Percentiles rank a stretch among this genome's conserved stretches.
Conservation (phyloP, 64 coral and sea anemone species). For the Montipora capricornis region DNA sequence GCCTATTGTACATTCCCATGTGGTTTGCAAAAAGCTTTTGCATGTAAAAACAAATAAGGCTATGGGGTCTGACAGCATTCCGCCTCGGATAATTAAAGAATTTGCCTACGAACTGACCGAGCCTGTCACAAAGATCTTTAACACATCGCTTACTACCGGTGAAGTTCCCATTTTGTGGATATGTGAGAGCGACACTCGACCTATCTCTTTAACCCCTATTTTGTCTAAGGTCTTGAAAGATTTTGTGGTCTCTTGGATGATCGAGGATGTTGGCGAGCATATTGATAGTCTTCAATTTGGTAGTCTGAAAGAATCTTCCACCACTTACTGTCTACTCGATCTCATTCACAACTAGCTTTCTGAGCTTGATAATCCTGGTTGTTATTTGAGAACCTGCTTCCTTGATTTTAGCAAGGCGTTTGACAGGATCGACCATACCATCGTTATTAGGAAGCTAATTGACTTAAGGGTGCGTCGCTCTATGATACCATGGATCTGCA, state of each 20-base stretch:
- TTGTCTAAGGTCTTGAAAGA: constrained; percentile 18
- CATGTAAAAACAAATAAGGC: constrained; percentile 5
- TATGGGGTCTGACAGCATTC: constrained; percentile 23
- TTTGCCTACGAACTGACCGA: constrained; percentile 21
- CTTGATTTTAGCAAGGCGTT: constrained; percentile 53
- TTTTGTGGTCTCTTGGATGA: constrained; percentile 54
- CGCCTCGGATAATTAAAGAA: constrained; percentile 5
- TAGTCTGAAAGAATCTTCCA: constrained; percentile 35
- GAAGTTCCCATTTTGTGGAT: constrained; percentile 39
- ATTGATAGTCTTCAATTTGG: constrained; percentile 27
- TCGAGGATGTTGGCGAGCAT: constrained; percentile 33
- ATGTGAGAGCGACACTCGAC: constrained; percentile 12
- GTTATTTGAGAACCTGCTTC: constrained; percentile 22
- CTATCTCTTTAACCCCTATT: constrained; percentile 10
- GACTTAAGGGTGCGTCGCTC: not conserved
- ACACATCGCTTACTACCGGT: constrained; percentile 32
- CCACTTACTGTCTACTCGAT: constrained; percentile 12
- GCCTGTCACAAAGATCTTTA: constrained; percentile 54
- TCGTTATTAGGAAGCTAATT: constrained; percentile 4
- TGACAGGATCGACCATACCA: constrained; percentile 35
- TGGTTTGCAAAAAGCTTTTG: constrained; percentile 9
- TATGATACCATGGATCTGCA: constrained; percentile 4
- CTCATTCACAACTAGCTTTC: constrained; percentile 59
- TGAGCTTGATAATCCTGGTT: constrained; percentile 23
- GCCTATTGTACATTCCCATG: constrained; percentile 25